A percentile compares a stretch with the other conserved stretches of the same genome.
These are phyloP conservation scores for Galago senegalensis DNA, from an alignment of 2,797 vertebrate genomes.

Conservation along the genomic window DNA sequence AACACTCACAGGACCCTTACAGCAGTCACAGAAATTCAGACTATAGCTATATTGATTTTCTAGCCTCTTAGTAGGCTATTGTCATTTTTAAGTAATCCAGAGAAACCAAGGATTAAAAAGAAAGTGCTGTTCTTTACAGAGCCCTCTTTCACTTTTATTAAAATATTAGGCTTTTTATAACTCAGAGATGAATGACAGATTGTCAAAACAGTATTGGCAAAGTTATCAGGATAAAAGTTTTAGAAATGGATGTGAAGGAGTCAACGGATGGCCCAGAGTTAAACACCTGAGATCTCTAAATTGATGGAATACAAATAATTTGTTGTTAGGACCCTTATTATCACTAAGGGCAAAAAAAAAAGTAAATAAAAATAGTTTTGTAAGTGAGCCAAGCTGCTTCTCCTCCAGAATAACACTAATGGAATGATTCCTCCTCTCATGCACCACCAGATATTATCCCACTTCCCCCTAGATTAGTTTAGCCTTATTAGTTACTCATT, in stretches of 20 bases:
- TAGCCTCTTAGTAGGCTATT: neutral
- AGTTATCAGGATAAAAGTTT: neutral
- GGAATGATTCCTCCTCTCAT: neutral
- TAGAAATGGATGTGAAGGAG: neutral
- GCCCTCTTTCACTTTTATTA: neutral
- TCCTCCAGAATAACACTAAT: neutral
- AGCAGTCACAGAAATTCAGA: neutral
- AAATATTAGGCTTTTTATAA: neutral
- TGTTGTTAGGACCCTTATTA: neutral
- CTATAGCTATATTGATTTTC: neutral
- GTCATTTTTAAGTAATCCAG: neutral
- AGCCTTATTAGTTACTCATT: neutral
- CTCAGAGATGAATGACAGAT: neutral
- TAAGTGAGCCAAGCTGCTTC: neutral
- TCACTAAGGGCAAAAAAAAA: neutral
- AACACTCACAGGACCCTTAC: neutral
- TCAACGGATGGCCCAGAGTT: neutral
- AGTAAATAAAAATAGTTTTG: neutral
- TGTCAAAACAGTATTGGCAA: neutral
- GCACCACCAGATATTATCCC: neutral
- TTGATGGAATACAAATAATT: constrained; percentile 4
- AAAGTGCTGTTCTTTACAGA: neutral
- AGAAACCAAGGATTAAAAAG: neutral
- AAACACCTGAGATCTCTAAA: neutral
- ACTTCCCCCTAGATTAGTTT: neutral